Evolutionary conservation across 2,113 vertebrate genomes (phyloP).

Genomic region (Psephotus haematonotus): DNA sequence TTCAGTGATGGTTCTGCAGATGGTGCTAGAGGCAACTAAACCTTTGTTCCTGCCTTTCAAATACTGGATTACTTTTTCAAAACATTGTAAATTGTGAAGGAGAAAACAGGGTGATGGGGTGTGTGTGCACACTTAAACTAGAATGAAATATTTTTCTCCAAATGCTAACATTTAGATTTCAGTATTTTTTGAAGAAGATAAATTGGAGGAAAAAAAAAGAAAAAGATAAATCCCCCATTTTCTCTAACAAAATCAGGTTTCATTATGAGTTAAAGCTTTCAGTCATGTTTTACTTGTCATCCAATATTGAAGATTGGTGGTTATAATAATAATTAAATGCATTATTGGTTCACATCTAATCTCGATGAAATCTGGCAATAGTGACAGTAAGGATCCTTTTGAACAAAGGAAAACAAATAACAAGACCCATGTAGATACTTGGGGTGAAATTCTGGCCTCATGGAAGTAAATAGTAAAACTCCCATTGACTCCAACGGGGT

Average conservation of each 20-base stretch:
- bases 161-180: neutral
- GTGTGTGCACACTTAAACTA: neutral
- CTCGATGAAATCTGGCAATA: slow-evolving; percentile 2
- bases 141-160: neutral
- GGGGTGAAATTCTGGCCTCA: slow-evolving; percentile 12
- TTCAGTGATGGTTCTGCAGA: neutral
- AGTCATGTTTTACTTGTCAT: slow-evolving; percentile 21
- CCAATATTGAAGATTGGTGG: neutral
- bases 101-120: neutral
- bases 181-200: neutral
- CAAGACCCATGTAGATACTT: neutral
- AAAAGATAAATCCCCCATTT: neutral
- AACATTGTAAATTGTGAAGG: neutral
- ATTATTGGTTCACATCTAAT: slow-evolving; percentile 19
- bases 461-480: slow-evolving; percentile 59
- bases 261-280: neutral
- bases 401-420: slow-evolving; percentile 45
- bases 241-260: neutral
- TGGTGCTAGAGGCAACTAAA: neutral
- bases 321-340: slow-evolving; percentile 32
- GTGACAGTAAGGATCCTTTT: slow-evolving; percentile 20
- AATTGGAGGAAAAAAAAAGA: neutral
- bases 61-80: neutral
- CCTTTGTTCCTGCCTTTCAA: neutral
- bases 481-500: neutral